Evolutionary conservation across 1,140 invertebrate species (phyloP), one percentile per base, ranked within the genome.

Genomic region (Aricia agestis): DNA sequence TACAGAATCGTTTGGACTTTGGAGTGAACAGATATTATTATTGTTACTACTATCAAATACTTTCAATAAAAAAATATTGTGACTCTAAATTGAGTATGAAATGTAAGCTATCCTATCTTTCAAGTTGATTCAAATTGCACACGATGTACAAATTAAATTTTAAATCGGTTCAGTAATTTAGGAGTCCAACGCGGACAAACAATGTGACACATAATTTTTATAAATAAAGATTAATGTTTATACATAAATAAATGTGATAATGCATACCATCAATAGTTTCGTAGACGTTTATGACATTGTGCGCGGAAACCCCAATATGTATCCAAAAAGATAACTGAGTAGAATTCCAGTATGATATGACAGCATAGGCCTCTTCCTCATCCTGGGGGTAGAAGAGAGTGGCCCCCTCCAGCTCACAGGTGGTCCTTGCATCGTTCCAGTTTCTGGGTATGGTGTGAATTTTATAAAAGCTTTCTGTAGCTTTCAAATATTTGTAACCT

Each of bases 311-410:
- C 0, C 89, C 89, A 42, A 91, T 77, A 32, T 71, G 84, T 15
- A 88, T 76, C 72, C 75, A 70, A 10, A 9, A 68, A 45, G 75
- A 82, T 0, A 78, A 76, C 36, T 84, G 83, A 2, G 82, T 84
- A 52, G 69, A 57, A 18, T 86, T 87, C 82, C 80, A 86, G 63
- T 74, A 82, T 0, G 42, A 66, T 13, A 82, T 73, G 6, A 89
- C 80, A 1, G 74, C 72, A 2, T 80, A 32, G 0, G 79, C 81
- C 66, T 90, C 87, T 1, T 75, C 67, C 0, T 84, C 73, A 61
- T 85, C 78, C 31, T 84, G 78, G 6, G 89, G 80, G 17, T 84
- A 87, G 61, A 89, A 91, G 1, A 91, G 70, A 18, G 70, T 74
- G 1, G 85, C 83, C 0, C 87, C 86, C 72, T 91, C 86, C 63